Base-by-base conservation (phyloP, 1,140 invertebrate genomes). In the Polyergus mexicanus region DNA sequence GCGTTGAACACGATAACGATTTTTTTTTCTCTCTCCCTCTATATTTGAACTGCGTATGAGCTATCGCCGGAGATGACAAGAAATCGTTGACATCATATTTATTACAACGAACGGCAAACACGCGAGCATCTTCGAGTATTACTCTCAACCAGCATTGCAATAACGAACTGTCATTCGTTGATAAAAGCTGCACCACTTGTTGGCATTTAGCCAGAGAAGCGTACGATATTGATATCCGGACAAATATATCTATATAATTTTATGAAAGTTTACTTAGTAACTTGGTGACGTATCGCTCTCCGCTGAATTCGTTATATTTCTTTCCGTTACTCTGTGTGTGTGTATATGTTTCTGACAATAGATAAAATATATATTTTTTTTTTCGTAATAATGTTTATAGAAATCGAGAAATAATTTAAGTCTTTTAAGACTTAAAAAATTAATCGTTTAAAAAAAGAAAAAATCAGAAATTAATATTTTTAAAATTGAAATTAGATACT, bases 161-260 rank as follows among this genome's bases (percentile, higher is more conserved):
- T 83, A 72, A 83, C 78, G 78, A 83, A 62, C 41, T 68, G 54
- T 44, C 78, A 44, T 72, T 81, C 51, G 78, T 38, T 54, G 68
- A 38, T 44, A 83, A 68, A 72, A 83, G 68, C 78, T 60, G n/a
- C 54, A 19, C 38, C 16, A 60, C 41, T 72, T 44, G 54, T 38
- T n/a, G 54, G 11, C 19, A 68, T 74, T 63, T 66, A n/a, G n/a
- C n/a, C n/a, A n/a, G 78, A 72, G 54, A 60, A 54, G 54, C 66
- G 13, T 25, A 8, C 25, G 78, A 72, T 83, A 83, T 74, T 83
- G 78, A 74, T 83, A 83, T 62, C 68, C 68, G 54, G 54, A 83
- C 78, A 72, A 83, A 81, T 60, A 72, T 81, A 72, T 71, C 66
- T 68, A 83, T 72, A 38, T 83, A 83, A 83, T 54, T 81, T 54